A percentile compares a stretch with the other conserved stretches of the same genome.
Evolutionary conservation across 1,140 invertebrate genomes (phyloP).

Genomic region (Panulirus ornatus): DNA sequence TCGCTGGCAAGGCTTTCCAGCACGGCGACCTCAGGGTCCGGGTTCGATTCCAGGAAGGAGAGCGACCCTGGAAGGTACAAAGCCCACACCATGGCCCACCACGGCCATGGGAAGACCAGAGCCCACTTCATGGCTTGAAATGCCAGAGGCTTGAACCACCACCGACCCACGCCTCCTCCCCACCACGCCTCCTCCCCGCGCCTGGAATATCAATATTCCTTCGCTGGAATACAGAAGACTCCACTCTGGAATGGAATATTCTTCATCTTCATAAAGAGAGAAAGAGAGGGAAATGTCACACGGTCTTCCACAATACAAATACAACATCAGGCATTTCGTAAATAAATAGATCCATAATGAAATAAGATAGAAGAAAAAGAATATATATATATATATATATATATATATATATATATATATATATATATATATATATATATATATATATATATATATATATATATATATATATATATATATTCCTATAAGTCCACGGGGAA

Average conservation of each 20-base stretch:
- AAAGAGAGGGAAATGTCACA: too few species aligned
- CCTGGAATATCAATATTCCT: neutral
- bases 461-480: too few species aligned
- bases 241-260: neutral
- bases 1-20: neutral
- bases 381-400: constrained; percentile 20
- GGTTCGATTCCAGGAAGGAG: neutral
- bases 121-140: neutral
- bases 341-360: neutral
- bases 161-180: too few species aligned
- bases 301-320: too few species aligned
- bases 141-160: too few species aligned
- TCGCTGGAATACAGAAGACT: neutral
- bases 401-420: constrained; percentile 11
- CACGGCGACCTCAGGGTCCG: neutral
- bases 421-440: constrained; percentile 14
- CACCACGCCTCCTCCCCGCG: neutral
- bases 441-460: constrained; percentile 9
- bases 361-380: too few species aligned
- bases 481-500: too few species aligned
- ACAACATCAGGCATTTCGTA: too few species aligned
- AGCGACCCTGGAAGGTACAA: neutral
- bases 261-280: too few species aligned
- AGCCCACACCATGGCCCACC: neutral
- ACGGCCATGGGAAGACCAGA: neutral